Evolutionary conservation across 1,140 invertebrate species (phyloP).

Genomic region (Apis cerana): DNA sequence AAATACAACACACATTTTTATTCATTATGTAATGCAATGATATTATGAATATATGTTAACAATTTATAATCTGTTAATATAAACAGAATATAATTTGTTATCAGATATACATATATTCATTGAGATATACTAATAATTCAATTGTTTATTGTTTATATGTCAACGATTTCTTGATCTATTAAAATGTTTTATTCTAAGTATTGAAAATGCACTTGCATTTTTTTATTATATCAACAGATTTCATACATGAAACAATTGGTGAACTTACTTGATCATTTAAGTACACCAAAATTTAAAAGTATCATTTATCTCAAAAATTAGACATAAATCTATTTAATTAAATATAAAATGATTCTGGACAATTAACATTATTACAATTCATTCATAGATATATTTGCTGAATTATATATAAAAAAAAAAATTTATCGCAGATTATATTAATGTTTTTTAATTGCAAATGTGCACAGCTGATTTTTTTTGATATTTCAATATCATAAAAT

Average conservation of each 20-base stretch:
- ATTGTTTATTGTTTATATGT: conserved; percentile 32
- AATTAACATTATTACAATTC: conserved; percentile 32
- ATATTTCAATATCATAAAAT: conserved; percentile 20
- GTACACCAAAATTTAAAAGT: conserved; percentile 25
- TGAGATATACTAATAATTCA: conserved; percentile 15
- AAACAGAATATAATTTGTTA: conserved; percentile 50
- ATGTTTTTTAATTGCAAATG: conserved; percentile 46
- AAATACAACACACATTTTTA: conserved; percentile 62
- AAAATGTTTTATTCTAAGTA: conserved; percentile 38
- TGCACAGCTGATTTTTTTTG: conserved; percentile 25
- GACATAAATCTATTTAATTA: conserved; percentile 36
- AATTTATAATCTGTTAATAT: conserved; percentile 53
- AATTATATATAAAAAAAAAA: conserved; percentile 59
- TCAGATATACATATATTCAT: conserved; percentile 33
- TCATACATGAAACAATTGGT: conserved; percentile 11
- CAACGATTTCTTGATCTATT: conserved; percentile 20
- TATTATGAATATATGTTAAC: conserved; percentile 49
- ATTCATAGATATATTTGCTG: conserved; percentile 14
- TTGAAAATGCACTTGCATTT: conserved; percentile 30
- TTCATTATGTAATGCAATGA: conserved; percentile 49
- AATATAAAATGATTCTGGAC: conserved; percentile 26
- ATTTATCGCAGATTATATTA: conserved; percentile 62
- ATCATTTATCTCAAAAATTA: conserved; percentile 23
- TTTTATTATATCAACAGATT: conserved; percentile 22
- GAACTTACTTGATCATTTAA: conserved; percentile 43